Evolutionary conservation across 2,797 vertebrate species (phyloP), one percentile per base, ranked within the genome.

Genomic region (Saxicola maurus): DNA sequence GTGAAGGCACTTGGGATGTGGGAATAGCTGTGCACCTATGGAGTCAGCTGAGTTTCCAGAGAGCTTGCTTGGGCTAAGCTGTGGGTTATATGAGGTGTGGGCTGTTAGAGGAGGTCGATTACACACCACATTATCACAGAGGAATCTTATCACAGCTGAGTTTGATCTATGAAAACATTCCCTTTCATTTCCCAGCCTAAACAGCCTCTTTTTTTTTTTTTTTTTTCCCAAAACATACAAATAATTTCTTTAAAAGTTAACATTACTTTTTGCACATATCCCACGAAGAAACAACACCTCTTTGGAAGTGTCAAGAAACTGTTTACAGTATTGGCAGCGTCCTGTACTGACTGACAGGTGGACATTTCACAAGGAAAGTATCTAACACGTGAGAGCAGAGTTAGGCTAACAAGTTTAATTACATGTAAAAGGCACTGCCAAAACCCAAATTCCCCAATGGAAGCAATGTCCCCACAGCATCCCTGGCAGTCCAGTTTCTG

Each of bases 311-410:
- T 6, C 35, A 79, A 91, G 57, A 51, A 67, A 64, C 11, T 46
- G 11, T 43, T 88, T 72, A 45, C 9, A 76, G 31, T 13, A 4
- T 25, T 0, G 1, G 17, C 9, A 61, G 31, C 1, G 0, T 72
- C 49, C 61, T 0, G 0, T 51, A 24, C 17, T 0, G 0, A 65
- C 68, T 90, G 79, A 37, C 21, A 74, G 33, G 48, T 69, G 15
- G 76, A 43, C n/a, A 48, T 76, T 78, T 64, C 75, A 55, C 43
- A 42, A n/a, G 33, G 35, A 64, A 81, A 83, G 65, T 27, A 62
- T 2, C 19, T 81, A 42, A 73, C 38, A 25, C 4, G 1, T 49
- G 38, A 73, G 17, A 64, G 14, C 30, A 79, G 66, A 83, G 46
- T 28, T 37, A 48, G 28, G 24, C 48, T 71, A 49, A 42, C 27